Evolutionary conservation across 2,888 invertebrate species (phyloP), one percentile per base, ranked within the genome.

Genomic region (Netelia fuscicornis): DNA sequence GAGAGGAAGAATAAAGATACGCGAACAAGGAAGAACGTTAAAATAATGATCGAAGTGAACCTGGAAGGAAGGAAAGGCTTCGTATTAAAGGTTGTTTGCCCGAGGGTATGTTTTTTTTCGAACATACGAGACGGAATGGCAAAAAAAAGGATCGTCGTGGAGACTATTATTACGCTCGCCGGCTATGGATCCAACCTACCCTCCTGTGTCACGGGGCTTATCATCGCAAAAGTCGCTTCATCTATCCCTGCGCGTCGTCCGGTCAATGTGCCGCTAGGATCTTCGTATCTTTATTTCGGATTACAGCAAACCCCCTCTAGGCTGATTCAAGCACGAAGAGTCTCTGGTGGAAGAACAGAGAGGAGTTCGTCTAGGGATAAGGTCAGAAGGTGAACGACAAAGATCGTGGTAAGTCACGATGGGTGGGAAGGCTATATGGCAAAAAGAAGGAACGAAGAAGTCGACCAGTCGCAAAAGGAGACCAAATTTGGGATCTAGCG

Each of bases 281-380:
- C 76, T 83, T 74, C 67, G 76, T 85, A 80, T 85, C 80, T 80
- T 85, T 74, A 79, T 83, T 85, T 58, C 52, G 76, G 79, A 83
- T 85, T 83, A 80, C 80, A 17, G n/a, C 48, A 25, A 76, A 56
- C 17, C 65, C 68, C 48, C 44, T 30, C 37, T 30, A 25, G 52
- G 9, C 20, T 52, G 17, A 9, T 67, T 79, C 76, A n/a, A 72
- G 76, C 80, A 68, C 62, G 65, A 76, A 76, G 80, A 72, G 74
- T 78, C 78, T 56, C 11, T 60, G 37, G 42, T 9, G 58, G 58
- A 11, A 17, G 58, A 37, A 65, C 44, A 52, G 48, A 58, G 37
- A 70, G 44, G 11, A 58, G 37, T 17, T 5, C 42, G 1, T 37
- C 37, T 0, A 37, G 8, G 64, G 56, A 60, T 20, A 54, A 42